phyloP scores from a whole-genome alignment of 2,797 vertebrate species.

The Syngnathus rostellatus region DNA sequence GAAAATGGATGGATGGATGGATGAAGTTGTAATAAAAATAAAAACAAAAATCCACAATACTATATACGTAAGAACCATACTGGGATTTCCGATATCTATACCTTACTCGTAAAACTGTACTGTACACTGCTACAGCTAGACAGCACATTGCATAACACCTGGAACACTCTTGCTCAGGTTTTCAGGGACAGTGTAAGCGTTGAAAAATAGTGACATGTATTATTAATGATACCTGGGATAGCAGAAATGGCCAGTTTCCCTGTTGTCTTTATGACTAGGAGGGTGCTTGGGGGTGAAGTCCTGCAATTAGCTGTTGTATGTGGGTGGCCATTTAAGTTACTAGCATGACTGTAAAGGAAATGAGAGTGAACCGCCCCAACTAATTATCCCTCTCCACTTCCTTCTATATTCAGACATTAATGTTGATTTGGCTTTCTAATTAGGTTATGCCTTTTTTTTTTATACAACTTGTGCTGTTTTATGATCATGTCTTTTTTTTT shows the following conservation, averaged over 20 bases:
- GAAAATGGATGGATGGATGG: no score
- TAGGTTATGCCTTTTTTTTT: constrained; percentile 57
- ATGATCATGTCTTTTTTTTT: constrained; percentile 54
- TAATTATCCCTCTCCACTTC: constrained; percentile 63
- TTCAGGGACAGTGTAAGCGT: constrained; percentile 57
- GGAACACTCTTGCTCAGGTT: constrained; percentile 30
- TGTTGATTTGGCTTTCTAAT: constrained; percentile 75
- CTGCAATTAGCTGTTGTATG: constrained; percentile 73
- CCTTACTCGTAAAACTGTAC: background rate
- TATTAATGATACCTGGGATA: constrained; percentile 65
- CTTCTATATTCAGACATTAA: constrained; percentile 74
- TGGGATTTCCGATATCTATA: background rate
- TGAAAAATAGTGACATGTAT: constrained; percentile 61
- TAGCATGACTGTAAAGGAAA: constrained; percentile 63
- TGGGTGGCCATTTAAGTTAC: constrained; percentile 69
- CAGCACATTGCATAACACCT: background rate
- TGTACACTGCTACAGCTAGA: background rate
- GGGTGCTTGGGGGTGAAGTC: constrained; percentile 68
- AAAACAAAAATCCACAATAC: background rate
- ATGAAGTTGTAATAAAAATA: background rate
- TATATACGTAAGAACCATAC: background rate
- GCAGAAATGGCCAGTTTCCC: constrained; percentile 67
- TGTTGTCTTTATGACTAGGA: constrained; percentile 66
- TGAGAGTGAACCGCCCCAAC: constrained; percentile 48
- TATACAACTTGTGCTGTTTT: constrained; percentile 18